A percentile compares a stretch with the other conserved stretches of the same genome.
Evolutionary conservation across 2,797 vertebrate species (phyloP).

Genomic region (Cuniculus paca): DNA sequence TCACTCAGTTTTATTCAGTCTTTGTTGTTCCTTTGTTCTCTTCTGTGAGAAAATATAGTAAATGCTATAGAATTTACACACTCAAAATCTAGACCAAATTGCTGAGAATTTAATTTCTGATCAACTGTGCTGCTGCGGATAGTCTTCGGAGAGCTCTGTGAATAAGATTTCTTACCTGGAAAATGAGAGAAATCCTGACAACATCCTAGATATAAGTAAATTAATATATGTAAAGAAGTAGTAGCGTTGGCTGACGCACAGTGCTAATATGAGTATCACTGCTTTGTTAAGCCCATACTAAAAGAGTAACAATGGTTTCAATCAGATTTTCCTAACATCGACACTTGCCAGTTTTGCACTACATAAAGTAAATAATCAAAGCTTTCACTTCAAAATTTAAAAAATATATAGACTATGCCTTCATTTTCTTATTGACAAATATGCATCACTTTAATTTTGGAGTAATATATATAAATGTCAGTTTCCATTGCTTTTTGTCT

Average conservation of each 20-base stretch:
- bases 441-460: not conserved
- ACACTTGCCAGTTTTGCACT: not conserved
- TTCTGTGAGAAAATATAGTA: not conserved
- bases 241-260: not conserved
- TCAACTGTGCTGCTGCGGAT: not conserved
- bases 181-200: not conserved
- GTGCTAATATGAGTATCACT: not conserved
- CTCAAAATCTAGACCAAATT: not conserved
- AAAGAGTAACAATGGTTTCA: not conserved
- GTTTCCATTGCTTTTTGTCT: conserved; percentile 29
- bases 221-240: not conserved
- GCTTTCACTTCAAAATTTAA: not conserved
- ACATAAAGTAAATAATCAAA: not conserved
- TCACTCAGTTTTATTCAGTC: not conserved
- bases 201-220: not conserved
- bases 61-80: not conserved
- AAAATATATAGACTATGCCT: not conserved
- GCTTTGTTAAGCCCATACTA: not conserved
- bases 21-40: not conserved
- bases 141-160: not conserved
- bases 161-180: not conserved
- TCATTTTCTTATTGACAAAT: not conserved
- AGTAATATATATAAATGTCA: not conserved
- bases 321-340: not conserved
- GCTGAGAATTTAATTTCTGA: not conserved